These are phyloP conservation scores for Gastracanthus pulcherrimus DNA, from an alignment of 2,888 invertebrate genomes.

Conservation along the genomic window DNA sequence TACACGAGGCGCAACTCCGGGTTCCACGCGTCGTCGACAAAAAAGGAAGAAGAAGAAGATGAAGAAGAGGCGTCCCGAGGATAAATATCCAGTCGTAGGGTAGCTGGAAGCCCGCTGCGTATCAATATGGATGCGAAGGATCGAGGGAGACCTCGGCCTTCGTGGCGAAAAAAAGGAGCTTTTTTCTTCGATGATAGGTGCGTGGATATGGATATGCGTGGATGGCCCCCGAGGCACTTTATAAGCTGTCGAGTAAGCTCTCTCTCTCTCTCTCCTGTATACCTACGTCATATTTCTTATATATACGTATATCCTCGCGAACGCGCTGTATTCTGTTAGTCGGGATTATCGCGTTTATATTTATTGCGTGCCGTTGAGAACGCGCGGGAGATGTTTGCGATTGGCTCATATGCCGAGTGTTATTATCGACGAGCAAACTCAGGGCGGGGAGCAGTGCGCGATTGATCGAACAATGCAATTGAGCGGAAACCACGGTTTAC, in stretches of 20 bases:
- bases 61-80: neutral
- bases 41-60: neutral
- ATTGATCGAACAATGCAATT: neutral
- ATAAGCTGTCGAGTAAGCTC: constrained; percentile 32
- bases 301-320: neutral
- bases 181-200: neutral
- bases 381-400: neutral
- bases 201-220: neutral
- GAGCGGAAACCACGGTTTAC: neutral
- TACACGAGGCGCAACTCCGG: neutral
- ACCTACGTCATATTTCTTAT: neutral
- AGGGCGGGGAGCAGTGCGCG: neutral
- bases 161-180: neutral
- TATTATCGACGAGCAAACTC: neutral
- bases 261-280: neutral
- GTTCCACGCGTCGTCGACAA: neutral
- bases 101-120: neutral
- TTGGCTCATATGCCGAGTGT: neutral
- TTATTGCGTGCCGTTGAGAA: neutral
- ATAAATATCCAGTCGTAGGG: neutral
- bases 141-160: neutral
- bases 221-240: neutral
- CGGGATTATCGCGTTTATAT: neutral
- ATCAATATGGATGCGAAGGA: neutral
- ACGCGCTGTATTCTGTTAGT: neutral